A percentile compares a stretch with the other conserved stretches of the same genome.
These are phyloP conservation scores for Sesia apiformis DNA, from an alignment of 2,888 invertebrate genomes.

Conservation along the genomic window DNA sequence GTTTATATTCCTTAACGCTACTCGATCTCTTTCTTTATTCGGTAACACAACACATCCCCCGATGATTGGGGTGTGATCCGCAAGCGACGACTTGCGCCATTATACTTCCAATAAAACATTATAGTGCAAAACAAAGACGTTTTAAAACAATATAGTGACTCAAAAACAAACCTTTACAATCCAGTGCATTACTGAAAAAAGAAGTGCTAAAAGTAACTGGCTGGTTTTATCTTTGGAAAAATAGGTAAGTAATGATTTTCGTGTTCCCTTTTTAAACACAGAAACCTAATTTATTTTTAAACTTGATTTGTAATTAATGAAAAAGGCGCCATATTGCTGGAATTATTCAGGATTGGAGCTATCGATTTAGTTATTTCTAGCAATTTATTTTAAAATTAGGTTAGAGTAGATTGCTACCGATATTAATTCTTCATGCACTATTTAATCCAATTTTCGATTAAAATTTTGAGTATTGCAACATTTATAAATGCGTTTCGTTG, in stretches of 20 bases:
- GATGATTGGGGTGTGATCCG: constrained; percentile 62
- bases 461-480: background rate
- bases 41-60: constrained; percentile 44
- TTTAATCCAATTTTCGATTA: background rate
- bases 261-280: background rate
- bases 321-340: too few species aligned
- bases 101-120: constrained; percentile 49
- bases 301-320: too few species aligned
- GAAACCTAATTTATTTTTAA: too few species aligned
- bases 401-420: background rate
- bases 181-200: background rate
- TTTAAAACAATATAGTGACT: background rate
- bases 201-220: background rate
- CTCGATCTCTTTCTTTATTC: constrained; percentile 33
- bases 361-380: too few species aligned
- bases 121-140: constrained; percentile 34
- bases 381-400: background rate
- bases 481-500: background rate
- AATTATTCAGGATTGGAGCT: too few species aligned
- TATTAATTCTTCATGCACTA: background rate
- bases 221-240: background rate
- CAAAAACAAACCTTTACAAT: background rate
- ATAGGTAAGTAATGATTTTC: constrained; percentile 49
- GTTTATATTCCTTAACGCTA: constrained; percentile 5
- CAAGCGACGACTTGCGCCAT: constrained; percentile 40